A percentile compares a stretch with the other conserved stretches of the same genome.
phyloP scores from a whole-genome alignment of 1,140 invertebrate genomes.

The Drosophila suzukii region DNA sequence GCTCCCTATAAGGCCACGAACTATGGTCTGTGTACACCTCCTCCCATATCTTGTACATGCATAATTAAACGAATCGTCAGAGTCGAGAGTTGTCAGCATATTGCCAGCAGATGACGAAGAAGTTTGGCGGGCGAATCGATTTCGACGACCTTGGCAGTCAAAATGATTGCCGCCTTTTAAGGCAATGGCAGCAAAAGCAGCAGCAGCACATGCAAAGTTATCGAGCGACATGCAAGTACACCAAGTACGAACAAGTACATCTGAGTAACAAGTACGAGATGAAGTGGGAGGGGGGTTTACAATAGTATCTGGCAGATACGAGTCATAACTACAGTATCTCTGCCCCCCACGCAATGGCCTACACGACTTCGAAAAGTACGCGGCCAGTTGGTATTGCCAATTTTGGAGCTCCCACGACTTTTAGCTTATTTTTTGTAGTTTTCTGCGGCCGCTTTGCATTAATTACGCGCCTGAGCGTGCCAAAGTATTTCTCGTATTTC shows the following conservation, averaged over 20 bases:
- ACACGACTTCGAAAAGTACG: conserved; percentile 12
- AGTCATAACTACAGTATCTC: conserved; percentile 31
- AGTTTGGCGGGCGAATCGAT: conserved; percentile 63
- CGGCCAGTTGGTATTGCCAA: conserved; percentile 67
- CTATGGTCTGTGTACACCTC: conserved; percentile 24
- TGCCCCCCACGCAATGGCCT: conserved; percentile 57
- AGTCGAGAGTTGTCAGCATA: conserved; percentile 42
- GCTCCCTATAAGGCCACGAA: conserved; percentile 22
- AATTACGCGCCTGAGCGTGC: conserved; percentile 80
- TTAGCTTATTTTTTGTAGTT: conserved; percentile 48
- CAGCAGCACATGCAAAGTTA: conserved; percentile 42
- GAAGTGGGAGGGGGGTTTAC: conserved; percentile 20
- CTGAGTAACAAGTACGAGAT: conserved; percentile 11
- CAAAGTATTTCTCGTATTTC: conserved; percentile 64
- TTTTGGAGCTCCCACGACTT: conserved; percentile 77
- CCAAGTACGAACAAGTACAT: conserved; percentile 25
- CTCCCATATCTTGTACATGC: conserved; percentile 9
- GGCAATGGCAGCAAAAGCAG: conserved; percentile 42
- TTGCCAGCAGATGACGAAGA: conserved; percentile 45
- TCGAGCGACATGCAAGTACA: conserved; percentile 57
- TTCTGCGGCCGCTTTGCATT: conserved; percentile 58
- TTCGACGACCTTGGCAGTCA: conserved; percentile 78
- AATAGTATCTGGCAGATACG: conserved; percentile 36
- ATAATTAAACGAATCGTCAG: conserved; percentile 23
- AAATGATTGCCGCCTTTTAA: conserved; percentile 74